Conservation (phyloP, 1,140 invertebrate genomes). For the Helicorthomorpha holstii region DNA sequence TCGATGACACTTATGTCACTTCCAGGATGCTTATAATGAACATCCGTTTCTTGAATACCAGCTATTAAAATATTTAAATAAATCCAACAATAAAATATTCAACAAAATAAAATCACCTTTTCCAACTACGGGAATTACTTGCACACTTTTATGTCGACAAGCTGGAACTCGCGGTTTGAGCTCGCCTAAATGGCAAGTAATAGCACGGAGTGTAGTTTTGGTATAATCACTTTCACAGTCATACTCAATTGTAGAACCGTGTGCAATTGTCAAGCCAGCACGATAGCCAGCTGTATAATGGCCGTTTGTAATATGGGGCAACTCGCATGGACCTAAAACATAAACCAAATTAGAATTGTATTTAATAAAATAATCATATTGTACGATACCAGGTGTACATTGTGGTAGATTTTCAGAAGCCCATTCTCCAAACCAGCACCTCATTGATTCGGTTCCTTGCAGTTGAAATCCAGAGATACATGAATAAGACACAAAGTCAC, state of each 20-base stretch:
- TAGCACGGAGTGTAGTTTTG: slow-evolving; percentile 27
- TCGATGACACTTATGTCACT: slow-evolving; percentile 28
- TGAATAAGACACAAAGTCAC: slow-evolving; percentile 41
- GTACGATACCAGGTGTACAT: slow-evolving; percentile 44
- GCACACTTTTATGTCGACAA: slow-evolving; percentile 23
- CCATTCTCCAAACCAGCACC: slow-evolving; percentile 63
- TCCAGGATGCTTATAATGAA: slow-evolving; percentile 23
- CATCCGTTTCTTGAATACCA: slow-evolving; percentile 13
- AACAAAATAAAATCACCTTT: slow-evolving; percentile 2
- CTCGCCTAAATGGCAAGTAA: slow-evolving; percentile 48
- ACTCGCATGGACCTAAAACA: slow-evolving; percentile 45
- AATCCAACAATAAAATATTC: neutral
- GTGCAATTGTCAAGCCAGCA: slow-evolving; percentile 53
- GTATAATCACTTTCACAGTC: slow-evolving; percentile 36
- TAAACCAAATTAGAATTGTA: slow-evolving; percentile 2
- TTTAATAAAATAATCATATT: slow-evolving; percentile 3
- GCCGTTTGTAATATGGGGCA: slow-evolving; percentile 49
- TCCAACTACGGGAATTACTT: slow-evolving; percentile 9
- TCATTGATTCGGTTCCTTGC: slow-evolving; percentile 46
- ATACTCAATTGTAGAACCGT: slow-evolving; percentile 40
- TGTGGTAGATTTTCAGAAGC: slow-evolving; percentile 47
- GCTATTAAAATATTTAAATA: slow-evolving; percentile 4
- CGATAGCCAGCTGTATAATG: slow-evolving; percentile 57
- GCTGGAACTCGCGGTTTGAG: slow-evolving; percentile 37
- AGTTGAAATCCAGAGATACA: slow-evolving; percentile 47